Evolutionary conservation across 2,888 invertebrate genomes (phyloP), one percentile per base, ranked within the genome.

Genomic region (Scaptomyza tumidula): DNA sequence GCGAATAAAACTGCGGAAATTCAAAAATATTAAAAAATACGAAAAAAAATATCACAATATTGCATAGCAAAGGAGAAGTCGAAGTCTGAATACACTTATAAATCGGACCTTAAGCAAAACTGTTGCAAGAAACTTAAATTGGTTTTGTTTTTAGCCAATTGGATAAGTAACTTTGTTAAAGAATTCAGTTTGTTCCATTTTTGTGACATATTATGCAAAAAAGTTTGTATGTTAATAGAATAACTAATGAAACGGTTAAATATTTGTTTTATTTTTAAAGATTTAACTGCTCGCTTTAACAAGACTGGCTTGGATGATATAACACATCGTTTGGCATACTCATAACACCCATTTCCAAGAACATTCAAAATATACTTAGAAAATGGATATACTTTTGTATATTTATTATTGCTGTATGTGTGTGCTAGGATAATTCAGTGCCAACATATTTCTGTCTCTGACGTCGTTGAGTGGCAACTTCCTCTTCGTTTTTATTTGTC

Each of bases 391-490:
- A 14, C 52, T 35, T 43, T 4, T 14, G 35, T 5, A 9, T 39
- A 19, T 54, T 14, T 67, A 48, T 56, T 57, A 41, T 63, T 46
- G 39, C 10, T 52, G 24, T 35, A 3, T 24, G 13, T n/a, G 4
- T 49, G 35, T 48, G 44, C 43, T 43, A 72, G 77, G 81, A 76
- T 80, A 65, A 80, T 58, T 45, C 73, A 60, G 48, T 64, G 69
- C 69, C 71, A 71, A 70, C 65, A 75, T 60, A 60, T 67, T 74
- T 74, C 59, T 71, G 66, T 54, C 63, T 50, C 52, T 71, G 83
- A 60, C 66, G 63, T 63, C 68, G 63, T 61, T 78, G 86, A 80
- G 78, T 75, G 79, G 67, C 70, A 75, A 69, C 85, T 85, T 82
- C 83, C 82, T 83, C 52, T 45, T 52, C 52, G 39, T 66, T 61